A percentile compares a stretch with the other conserved stretches of the same genome.
These are phyloP conservation scores for Clarias macrocephalus DNA, from an alignment of 2,113 vertebrate species.

Conservation along the genomic window DNA sequence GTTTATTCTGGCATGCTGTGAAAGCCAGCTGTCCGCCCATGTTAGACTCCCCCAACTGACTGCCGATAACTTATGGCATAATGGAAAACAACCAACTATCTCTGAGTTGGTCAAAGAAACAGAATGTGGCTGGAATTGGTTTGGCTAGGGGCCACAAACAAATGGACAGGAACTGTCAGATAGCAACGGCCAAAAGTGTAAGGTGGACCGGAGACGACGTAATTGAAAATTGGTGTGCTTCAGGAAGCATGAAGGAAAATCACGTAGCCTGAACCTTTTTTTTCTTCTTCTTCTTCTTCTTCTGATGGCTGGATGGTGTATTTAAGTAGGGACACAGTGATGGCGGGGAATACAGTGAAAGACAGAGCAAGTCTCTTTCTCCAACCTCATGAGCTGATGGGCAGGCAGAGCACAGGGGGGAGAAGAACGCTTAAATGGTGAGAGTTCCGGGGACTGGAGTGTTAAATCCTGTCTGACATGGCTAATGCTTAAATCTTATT, in stretches of 20 bases:
- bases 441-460: slow-evolving; percentile 63
- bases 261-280: slow-evolving; percentile 58
- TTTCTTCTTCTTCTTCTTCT: slow-evolving; percentile 40
- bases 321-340: slow-evolving; percentile 54
- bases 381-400: slow-evolving; percentile 9
- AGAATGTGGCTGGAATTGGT: slow-evolving; percentile 64
- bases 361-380: slow-evolving; percentile 32
- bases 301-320: slow-evolving; percentile 61
- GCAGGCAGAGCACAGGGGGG: slow-evolving; percentile 43
- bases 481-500: slow-evolving; percentile 67
- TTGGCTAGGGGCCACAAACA: slow-evolving; percentile 76
- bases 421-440: slow-evolving; percentile 45
- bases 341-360: slow-evolving; percentile 53
- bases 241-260: slow-evolving; percentile 74
- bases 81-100: slow-evolving; percentile 66
- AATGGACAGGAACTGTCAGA: slow-evolving; percentile 64
- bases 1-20: slow-evolving; percentile 29
- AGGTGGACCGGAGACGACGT: slow-evolving; percentile 67
- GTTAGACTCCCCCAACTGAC: slow-evolving; percentile 48
- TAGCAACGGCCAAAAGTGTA: slow-evolving; percentile 61
- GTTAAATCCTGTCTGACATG: slow-evolving; percentile 80
- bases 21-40: slow-evolving; percentile 44
- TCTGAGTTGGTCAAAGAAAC: slow-evolving; percentile 65
- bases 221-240: slow-evolving; percentile 81
- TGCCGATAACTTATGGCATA: slow-evolving; percentile 50